These are phyloP conservation scores for Nymphalis urticae DNA, from an alignment of 2,888 invertebrate genomes.

Conservation along the genomic window DNA sequence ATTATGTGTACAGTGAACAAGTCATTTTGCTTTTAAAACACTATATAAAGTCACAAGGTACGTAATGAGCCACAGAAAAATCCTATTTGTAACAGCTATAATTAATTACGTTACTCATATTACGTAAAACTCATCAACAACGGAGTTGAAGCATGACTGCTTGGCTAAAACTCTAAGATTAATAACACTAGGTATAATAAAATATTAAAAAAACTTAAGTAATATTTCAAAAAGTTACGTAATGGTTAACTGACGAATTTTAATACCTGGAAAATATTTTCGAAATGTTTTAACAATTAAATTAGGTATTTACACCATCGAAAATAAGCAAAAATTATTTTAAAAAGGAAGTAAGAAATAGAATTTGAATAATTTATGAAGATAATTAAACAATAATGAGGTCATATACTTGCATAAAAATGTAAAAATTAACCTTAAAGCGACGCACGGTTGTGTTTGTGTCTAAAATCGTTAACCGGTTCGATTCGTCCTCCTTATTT, in stretches of 20 bases:
- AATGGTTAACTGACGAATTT: too few species aligned
- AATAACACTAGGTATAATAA: background rate
- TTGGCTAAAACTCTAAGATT: constrained; percentile 4
- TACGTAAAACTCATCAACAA: constrained; percentile 21
- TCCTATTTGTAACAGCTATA: constrained; percentile 17
- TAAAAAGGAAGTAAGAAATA: too few species aligned
- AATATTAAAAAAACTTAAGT: background rate
- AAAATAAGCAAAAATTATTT: too few species aligned
- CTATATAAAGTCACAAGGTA: constrained; percentile 22
- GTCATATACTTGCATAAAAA: background rate
- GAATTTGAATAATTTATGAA: too few species aligned
- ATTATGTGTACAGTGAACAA: constrained; percentile 15
- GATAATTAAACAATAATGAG: too few species aligned
- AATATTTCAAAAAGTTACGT: too few species aligned
- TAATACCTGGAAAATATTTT: too few species aligned
- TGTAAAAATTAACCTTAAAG: background rate
- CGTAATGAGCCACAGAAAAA: constrained; percentile 26
- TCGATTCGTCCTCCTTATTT: constrained; percentile 20
- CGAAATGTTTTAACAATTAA: too few species aligned
- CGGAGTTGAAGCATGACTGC: constrained; percentile 22
- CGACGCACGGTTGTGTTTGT: background rate
- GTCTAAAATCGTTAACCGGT: constrained; percentile 15
- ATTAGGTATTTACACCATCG: too few species aligned
- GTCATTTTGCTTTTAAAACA: constrained; percentile 19
- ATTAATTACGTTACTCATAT: constrained; percentile 28